Base-by-base conservation (phyloP, 2,113 vertebrate species). In the Anoura caudifer region DNA sequence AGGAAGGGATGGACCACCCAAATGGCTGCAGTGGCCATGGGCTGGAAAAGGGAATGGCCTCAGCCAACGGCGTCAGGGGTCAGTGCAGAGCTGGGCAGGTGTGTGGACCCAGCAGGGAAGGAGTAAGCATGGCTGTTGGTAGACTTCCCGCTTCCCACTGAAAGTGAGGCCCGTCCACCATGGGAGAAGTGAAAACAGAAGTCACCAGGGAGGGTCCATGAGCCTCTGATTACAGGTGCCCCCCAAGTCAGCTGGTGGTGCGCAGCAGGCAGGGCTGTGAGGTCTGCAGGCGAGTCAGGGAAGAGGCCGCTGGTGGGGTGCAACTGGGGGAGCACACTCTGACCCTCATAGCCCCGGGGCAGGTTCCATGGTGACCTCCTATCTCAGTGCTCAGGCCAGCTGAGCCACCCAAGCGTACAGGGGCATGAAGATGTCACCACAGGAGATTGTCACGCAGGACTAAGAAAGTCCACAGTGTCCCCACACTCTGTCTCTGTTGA, bases 111-210 rank as follows among this genome's bases (percentile, higher is more conserved):
- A 17, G 31, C 10, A 2, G 7, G 22, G 36, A 33, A 22, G n/a
- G 20, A 2, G 43, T 9, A 13, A 43, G 38, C 2, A 0, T 13
- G 28, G 47, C 63, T 5, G 19, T 43, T 15, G 2, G 38, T 6
- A 31, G 69, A 3, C 7, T 12, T 14, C 50, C 69, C 17, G 2
- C 19, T 28, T 22, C 36, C 50, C 28, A 9, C 17, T 9, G 4
- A 19, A 19, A 8, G 90, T 47, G 63, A 85, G 82, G 36, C 16
- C 4, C 4, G 10, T 45, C 28, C 4, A 38, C 77, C 20, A 8
- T 4, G 10, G 65, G 20, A 5, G 54, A 19, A 61, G n/a, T 4
- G 4, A 15, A 13, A 41, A 7, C n/a, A 11, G 26, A 47, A 45
- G 45, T 43, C 43, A 36, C 22, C 16, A 2, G n/a, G 41, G 33